These are phyloP conservation scores for Cirrhinus molitorella DNA, from an alignment of 2,797 vertebrate genomes.

Conservation along the genomic window DNA sequence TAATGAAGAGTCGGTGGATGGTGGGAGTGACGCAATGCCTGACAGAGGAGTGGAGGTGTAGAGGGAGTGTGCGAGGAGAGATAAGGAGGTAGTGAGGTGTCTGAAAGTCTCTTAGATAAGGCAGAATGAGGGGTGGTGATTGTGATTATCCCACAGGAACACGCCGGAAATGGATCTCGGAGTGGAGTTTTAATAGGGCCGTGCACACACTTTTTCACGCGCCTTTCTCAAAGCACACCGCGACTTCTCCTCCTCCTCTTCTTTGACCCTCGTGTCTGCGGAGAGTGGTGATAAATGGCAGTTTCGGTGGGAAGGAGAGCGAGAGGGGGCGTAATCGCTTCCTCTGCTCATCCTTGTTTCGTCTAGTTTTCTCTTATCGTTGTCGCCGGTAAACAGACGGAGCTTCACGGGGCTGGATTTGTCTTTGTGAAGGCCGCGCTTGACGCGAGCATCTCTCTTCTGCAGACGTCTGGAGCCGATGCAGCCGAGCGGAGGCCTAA, in stretches of 20 bases:
- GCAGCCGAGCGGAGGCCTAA: slow-evolving; percentile 22
- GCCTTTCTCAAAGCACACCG: slow-evolving; percentile 20
- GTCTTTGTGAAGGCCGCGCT: slow-evolving; percentile 22
- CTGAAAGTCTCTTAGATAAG: slow-evolving; percentile 46
- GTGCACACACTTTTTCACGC: slow-evolving; percentile 8
- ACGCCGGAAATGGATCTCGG: slow-evolving; percentile 22
- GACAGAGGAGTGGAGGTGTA: slow-evolving; percentile 58
- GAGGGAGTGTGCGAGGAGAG: slow-evolving; percentile 60
- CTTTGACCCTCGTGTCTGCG: slow-evolving; percentile 27
- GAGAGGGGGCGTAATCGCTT: slow-evolving; percentile 24
- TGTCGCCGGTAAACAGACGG: slow-evolving; percentile 18
- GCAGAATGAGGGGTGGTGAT: slow-evolving; percentile 38
- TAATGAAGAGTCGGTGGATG: slow-evolving; percentile 64
- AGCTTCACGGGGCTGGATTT: slow-evolving; percentile 27
- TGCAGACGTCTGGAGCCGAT: slow-evolving; percentile 1
- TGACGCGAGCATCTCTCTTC: slow-evolving; percentile 35
- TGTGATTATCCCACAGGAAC: slow-evolving; percentile 41
- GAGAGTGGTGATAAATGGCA: slow-evolving; percentile 11
- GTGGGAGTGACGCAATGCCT: slow-evolving; percentile 71
- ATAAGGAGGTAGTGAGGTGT: slow-evolving; percentile 48
- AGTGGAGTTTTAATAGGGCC: slow-evolving; percentile 31
- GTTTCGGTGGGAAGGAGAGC: slow-evolving; percentile 8
- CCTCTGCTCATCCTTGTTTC: slow-evolving; percentile 28
- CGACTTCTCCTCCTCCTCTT: slow-evolving; percentile 31
- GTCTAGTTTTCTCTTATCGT: slow-evolving; percentile 35